Evolutionary conservation across 1,140 invertebrate species (phyloP).

Genomic region (Oryzaephilus surinamensis): DNA sequence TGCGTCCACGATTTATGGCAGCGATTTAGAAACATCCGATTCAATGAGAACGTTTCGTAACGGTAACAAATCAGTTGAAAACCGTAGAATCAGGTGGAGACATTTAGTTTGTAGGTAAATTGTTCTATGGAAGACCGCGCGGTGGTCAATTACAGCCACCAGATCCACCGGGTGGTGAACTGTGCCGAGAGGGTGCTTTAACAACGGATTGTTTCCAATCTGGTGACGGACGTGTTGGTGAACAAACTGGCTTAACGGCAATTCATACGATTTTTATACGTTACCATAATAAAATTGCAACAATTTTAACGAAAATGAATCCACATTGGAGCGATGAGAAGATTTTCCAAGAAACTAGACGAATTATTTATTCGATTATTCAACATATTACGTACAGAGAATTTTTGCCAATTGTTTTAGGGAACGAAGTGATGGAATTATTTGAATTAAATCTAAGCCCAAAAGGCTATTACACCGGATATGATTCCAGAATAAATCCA

Average conservation of each 20-base stretch:
- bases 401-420: constrained; percentile 71
- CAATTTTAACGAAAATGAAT: constrained; percentile 64
- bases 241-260: constrained; percentile 77
- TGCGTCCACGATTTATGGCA: constrained; percentile 86
- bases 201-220: constrained; percentile 58
- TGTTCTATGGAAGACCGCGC: constrained; percentile 50
- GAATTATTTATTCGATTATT: constrained; percentile 70
- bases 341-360: constrained; percentile 75
- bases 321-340: constrained; percentile 80
- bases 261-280: constrained; percentile 82
- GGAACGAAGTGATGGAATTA: constrained; percentile 55
- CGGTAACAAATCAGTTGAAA: no score
- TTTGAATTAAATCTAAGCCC: constrained; percentile 56
- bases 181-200: constrained; percentile 55
- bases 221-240: constrained; percentile 71
- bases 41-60: constrained; percentile 59
- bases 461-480: constrained; percentile 56
- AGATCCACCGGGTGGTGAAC: constrained; percentile 39
- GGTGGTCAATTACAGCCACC: constrained; percentile 42
- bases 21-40: constrained; percentile 63
- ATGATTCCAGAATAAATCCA: constrained; percentile 73
- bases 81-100: no score
- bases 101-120: no score
- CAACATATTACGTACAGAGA: constrained; percentile 86
- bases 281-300: constrained; percentile 82